A percentile compares a stretch with the other conserved stretches of the same genome.
These are phyloP conservation scores for Miltochrista miniata DNA, from an alignment of 2,888 invertebrate genomes.

Conservation along the genomic window DNA sequence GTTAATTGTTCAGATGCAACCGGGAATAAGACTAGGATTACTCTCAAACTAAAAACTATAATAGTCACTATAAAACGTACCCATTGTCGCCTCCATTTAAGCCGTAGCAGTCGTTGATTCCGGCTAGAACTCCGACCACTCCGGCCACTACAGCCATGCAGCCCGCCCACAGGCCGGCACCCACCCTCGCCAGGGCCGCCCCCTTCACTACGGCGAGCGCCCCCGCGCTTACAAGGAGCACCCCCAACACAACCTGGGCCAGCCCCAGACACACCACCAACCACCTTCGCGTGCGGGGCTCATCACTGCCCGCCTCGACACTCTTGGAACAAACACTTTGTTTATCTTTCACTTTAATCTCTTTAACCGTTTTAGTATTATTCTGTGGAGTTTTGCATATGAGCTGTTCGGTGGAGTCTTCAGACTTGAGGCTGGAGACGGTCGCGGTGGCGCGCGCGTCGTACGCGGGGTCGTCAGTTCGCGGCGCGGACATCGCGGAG, in stretches of 20 bases:
- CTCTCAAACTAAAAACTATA: background rate
- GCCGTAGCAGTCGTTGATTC: constrained; percentile 82
- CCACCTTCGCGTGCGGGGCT: constrained; percentile 40
- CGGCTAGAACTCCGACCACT: constrained; percentile 84
- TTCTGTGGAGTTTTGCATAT: constrained; percentile 82
- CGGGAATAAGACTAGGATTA: too few relatives aligned
- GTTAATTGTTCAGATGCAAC: too few relatives aligned
- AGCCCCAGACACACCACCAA: constrained; percentile 82
- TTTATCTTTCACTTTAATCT: constrained; percentile 50
- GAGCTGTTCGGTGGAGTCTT: constrained; percentile 83
- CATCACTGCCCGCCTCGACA: constrained; percentile 68
- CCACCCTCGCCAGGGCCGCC: constrained; percentile 82
- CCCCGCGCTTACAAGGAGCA: constrained; percentile 85
- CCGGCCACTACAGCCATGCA: constrained; percentile 85
- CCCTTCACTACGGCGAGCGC: constrained; percentile 85
- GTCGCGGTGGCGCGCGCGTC: constrained; percentile 60
- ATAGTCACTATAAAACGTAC: constrained; percentile 56
- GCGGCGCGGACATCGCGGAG: constrained; percentile 45
- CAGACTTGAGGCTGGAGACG: constrained; percentile 76
- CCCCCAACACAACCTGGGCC: constrained; percentile 85
- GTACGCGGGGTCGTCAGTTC: constrained; percentile 46
- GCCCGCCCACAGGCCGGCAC: constrained; percentile 88
- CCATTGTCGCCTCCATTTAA: constrained; percentile 56
- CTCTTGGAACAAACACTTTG: constrained; percentile 72
- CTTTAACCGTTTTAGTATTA: constrained; percentile 45